A percentile compares a stretch with the other conserved stretches of the same genome.
These are phyloP conservation scores for Dendrolimus pini DNA, from an alignment of 2,888 invertebrate genomes.

Conservation along the genomic window DNA sequence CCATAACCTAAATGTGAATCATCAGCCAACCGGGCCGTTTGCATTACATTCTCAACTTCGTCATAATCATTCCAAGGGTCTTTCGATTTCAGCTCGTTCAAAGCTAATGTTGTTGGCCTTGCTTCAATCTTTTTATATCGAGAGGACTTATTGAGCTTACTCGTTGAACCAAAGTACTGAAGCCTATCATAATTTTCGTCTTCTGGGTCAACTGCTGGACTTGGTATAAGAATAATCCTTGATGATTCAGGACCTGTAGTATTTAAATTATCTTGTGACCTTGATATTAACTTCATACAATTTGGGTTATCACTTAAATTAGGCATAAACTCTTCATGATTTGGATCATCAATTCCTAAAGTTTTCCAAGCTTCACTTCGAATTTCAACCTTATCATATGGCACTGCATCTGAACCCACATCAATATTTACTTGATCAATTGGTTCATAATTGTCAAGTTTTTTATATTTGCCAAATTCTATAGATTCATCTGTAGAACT, in stretches of 20 bases:
- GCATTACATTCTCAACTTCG: constrained; percentile 82
- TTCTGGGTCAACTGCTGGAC: constrained; percentile 63
- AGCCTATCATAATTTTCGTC: constrained; percentile 86
- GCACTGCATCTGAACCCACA: constrained; percentile 53
- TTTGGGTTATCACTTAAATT: constrained; percentile 64
- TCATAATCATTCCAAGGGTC: constrained; percentile 85
- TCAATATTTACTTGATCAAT: constrained; percentile 69
- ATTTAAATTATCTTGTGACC: constrained; percentile 69
- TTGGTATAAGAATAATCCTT: constrained; percentile 73
- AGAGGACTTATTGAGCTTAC: constrained; percentile 79
- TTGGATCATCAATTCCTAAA: constrained; percentile 83
- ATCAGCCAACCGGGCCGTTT: constrained; percentile 84
- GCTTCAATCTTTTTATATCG: constrained; percentile 83
- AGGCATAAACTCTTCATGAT: constrained; percentile 80
- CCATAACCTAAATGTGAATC: constrained; percentile 90
- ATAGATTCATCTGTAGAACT: constrained; percentile 62
- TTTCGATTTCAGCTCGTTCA: constrained; percentile 58
- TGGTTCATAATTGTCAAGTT: constrained; percentile 71
- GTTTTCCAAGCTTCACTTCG: constrained; percentile 90
- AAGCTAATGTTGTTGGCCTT: constrained; percentile 72
- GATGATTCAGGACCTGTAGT: constrained; percentile 66
- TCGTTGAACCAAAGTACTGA: constrained; percentile 87
- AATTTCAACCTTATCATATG: constrained; percentile 87
- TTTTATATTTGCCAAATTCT: constrained; percentile 71
- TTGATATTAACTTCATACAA: constrained; percentile 66